Conservation (phyloP, 2,888 invertebrate species). For the Elegia similella region DNA sequence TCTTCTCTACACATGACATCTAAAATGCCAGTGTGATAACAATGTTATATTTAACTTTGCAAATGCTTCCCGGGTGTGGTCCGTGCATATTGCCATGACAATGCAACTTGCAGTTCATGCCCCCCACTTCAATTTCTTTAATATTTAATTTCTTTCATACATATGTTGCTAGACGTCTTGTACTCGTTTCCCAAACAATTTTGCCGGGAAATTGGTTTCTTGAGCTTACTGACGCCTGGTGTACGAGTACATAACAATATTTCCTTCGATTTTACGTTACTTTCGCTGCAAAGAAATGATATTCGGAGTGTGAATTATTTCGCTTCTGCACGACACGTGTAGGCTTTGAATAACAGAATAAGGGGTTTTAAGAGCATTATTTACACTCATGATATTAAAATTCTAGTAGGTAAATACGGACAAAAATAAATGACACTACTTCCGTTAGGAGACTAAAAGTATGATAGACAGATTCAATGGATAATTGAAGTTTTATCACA, state of each 20-base stretch:
- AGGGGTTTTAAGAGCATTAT: no score
- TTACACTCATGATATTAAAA: no score
- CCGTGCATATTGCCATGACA: slow-evolving; percentile 2
- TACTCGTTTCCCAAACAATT: slow-evolving; percentile 17
- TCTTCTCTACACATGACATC: neutral
- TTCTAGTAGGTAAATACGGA: no score
- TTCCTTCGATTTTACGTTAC: slow-evolving; percentile 8
- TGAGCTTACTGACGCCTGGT: slow-evolving; percentile 11
- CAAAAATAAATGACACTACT: no score
- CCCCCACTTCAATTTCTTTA: slow-evolving; percentile 14
- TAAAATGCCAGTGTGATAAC: neutral
- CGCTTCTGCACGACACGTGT: neutral
- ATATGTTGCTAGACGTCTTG: slow-evolving; percentile 10
- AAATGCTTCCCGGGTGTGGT: neutral
- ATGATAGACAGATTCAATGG: no score
- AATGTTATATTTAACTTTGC: neutral
- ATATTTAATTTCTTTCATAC: slow-evolving; percentile 16
- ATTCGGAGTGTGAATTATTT: neutral
- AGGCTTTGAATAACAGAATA: neutral
- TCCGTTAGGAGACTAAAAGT: no score
- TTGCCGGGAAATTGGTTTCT: slow-evolving; percentile 16
- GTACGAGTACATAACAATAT: slow-evolving; percentile 3
- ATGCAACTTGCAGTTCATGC: neutral
- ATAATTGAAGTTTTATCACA: no score
- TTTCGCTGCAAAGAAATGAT: neutral